Percentiles rank a stretch among this genome's conserved stretches.
phyloP scores from a whole-genome alignment of 2,888 invertebrate species.

The Hyposoter didymator region DNA sequence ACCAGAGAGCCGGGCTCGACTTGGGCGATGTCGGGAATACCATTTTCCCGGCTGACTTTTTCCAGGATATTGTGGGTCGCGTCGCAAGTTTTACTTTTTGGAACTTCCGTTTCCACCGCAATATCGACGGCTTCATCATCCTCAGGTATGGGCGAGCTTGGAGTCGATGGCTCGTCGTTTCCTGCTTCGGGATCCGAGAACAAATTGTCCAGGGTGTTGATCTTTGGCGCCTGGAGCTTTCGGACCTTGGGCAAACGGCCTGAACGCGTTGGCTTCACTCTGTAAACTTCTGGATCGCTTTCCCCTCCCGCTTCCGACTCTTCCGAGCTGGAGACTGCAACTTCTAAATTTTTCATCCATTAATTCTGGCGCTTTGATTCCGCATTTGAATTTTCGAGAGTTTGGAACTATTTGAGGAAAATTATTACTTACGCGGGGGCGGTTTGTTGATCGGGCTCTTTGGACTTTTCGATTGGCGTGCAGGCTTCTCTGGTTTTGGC shows the following conservation, averaged over 20 bases:
- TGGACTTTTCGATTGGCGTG: background rate
- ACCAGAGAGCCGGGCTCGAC: conserved; percentile 85
- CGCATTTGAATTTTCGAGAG: background rate
- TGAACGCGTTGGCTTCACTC: conserved; percentile 83
- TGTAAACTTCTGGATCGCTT: conserved; percentile 76
- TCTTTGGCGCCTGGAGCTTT: conserved; percentile 75
- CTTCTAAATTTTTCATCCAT: background rate
- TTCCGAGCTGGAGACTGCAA: background rate
- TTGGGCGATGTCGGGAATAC: conserved; percentile 75
- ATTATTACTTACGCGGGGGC: background rate
- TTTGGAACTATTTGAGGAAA: background rate
- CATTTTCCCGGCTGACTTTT: conserved; percentile 42
- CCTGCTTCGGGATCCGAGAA: conserved; percentile 62
- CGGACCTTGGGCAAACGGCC: conserved; percentile 83
- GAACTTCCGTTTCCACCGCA: background rate
- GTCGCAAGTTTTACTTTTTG: conserved; percentile 21
- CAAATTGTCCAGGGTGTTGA: conserved; percentile 72
- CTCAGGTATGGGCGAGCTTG: background rate
- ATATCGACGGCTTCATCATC: background rate
- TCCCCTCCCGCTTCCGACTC: conserved; percentile 28
- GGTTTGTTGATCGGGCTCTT: background rate
- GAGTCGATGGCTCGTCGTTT: conserved; percentile 27
- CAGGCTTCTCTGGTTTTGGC: background rate
- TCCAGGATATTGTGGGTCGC: background rate
- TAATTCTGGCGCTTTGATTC: background rate